Conservation (phyloP, 1,140 invertebrate genomes). For the Ctenoplectra terminalis region DNA sequence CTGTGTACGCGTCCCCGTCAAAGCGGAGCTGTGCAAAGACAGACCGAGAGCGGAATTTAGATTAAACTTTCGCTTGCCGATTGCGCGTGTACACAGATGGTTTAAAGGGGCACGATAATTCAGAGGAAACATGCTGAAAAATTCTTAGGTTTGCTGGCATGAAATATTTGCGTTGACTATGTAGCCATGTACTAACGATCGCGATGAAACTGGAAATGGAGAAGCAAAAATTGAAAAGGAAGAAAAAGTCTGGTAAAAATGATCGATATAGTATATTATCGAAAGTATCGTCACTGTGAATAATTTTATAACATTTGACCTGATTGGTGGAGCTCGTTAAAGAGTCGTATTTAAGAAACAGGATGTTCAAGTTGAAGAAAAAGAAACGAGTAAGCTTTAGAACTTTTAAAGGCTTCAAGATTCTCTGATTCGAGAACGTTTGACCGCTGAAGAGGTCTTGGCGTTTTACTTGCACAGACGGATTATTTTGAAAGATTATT, state of each 20-base stretch:
- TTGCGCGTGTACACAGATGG: conserved; percentile 35
- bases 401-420: background rate
- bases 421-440: background rate
- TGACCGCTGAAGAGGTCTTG: background rate
- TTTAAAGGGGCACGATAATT: conserved; percentile 24
- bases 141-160: background rate
- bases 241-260: too few relatives aligned
- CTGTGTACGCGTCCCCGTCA: conserved; percentile 16
- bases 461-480: background rate
- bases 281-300: background rate
- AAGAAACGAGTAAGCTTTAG: background rate
- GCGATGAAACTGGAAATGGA: background rate
- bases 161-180: background rate
- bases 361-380: background rate
- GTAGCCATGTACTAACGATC: background rate
- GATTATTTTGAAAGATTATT: background rate
- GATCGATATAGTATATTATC: too few relatives aligned
- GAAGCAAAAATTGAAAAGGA: accelerated
- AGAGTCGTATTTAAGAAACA: background rate
- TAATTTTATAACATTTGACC: background rate
- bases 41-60: conserved; percentile 28
- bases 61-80: conserved; percentile 46
- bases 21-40: conserved; percentile 34
- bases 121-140: conserved; percentile 22
- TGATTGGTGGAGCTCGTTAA: too few relatives aligned